Evolutionary conservation across 2,797 vertebrate genomes (phyloP), one percentile per base, ranked within the genome.

Genomic region (Thaleichthys pacificus): DNA sequence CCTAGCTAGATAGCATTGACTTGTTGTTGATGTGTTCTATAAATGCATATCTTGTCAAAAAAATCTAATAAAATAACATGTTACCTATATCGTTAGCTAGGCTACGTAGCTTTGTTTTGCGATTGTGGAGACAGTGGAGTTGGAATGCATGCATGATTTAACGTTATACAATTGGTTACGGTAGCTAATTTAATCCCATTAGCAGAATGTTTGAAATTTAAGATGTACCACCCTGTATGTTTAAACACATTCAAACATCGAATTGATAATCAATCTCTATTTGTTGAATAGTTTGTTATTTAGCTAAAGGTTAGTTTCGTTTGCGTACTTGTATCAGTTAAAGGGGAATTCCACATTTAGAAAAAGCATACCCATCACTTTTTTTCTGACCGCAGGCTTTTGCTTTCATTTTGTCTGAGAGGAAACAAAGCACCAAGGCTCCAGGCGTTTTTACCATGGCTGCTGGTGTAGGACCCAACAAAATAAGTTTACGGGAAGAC

Each of bases 401-500:
- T 77, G 65, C 68, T 85, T 76, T 84, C 67, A 62, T 17, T 85
- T 84, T 70, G 71, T 72, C 35, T 30, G 9, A 22, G 42, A 66
- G 56, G 21, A 70, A 60, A 47, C 42, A 12, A 12, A 35, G 8
- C 32, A 35, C 5, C 32, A 47, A 47, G 42, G 12, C 42, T 47
- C 42, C 9, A 12, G 12, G 3, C 3, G 9, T 47, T 38, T 47
- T 47, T 3, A 17, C 22, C 21, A 22, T 66, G 64, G 22, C 66
- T 56, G 66, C 60, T 68, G 89, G 89, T 42, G 62, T 80, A 35
- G 80, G 78, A 26, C 51, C 78, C 67, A 58, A 80, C 81, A 90
- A 78, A 72, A 71, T 51, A 62, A 94, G 89, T 82, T 89, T 96
- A 73, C 87, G 85, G 61, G 95, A 96, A 80, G 96, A 97, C 82